phyloP scores from a whole-genome alignment of 2,797 vertebrate species.

The Molothrus aeneus region DNA sequence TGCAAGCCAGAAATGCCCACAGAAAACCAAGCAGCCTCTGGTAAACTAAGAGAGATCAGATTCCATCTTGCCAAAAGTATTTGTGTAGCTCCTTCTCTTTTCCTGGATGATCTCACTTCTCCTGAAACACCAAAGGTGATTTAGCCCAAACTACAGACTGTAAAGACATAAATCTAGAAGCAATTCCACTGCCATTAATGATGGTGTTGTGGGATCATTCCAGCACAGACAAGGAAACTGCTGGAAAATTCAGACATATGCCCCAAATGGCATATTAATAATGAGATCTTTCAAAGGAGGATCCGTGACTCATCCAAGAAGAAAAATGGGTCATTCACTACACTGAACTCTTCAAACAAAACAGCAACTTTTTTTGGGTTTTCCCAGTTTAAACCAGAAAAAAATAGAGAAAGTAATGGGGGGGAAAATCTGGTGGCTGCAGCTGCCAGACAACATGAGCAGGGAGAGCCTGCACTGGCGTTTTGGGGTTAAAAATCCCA shows the following conservation, averaged over 20 bases:
- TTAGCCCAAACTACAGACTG: background rate
- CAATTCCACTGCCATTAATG: background rate
- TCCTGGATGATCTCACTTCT: background rate
- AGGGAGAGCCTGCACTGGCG: background rate
- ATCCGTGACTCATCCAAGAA: conserved; percentile 34
- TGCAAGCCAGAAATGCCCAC: background rate
- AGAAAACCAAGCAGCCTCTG: background rate
- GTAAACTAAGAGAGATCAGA: background rate
- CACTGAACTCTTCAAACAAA: background rate
- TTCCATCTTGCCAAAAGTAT: background rate
- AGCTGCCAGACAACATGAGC: background rate
- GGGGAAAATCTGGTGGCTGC: background rate
- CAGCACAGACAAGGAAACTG: background rate
- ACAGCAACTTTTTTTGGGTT: background rate
- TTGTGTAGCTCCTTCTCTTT: background rate
- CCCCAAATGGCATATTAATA: conserved; percentile 47
- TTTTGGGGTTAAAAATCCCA: background rate
- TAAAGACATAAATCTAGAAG: background rate
- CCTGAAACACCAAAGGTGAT: background rate
- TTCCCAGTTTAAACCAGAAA: conserved; percentile 24
- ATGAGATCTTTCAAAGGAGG: conserved; percentile 57
- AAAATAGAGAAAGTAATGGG: background rate
- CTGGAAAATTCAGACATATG: conserved; percentile 33
- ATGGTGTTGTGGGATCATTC: background rate
- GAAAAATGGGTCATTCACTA: conserved; percentile 53